Conservation (phyloP, 2,797 vertebrate genomes). For the Bryconaethiops microstoma region DNA sequence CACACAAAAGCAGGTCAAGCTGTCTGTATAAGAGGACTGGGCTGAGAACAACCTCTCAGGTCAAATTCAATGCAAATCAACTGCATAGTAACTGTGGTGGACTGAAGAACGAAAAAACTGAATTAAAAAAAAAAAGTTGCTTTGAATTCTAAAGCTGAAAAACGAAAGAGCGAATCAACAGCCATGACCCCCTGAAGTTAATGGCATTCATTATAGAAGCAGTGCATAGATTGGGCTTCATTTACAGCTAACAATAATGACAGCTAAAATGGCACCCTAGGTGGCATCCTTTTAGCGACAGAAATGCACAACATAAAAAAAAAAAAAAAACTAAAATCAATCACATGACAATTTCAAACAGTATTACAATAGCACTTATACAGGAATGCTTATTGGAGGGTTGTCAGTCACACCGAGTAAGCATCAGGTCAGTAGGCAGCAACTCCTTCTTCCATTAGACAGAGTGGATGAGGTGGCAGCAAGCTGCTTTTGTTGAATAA, state of each 20-base stretch:
- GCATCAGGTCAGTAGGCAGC: slow-evolving; percentile 11
- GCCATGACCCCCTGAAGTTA: slow-evolving; percentile 29
- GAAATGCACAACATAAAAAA: background rate
- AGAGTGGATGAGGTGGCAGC: background rate
- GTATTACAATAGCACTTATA: slow-evolving; percentile 17
- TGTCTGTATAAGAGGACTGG: background rate
- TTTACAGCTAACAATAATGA: slow-evolving; percentile 25
- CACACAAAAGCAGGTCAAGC: slow-evolving; percentile 14
- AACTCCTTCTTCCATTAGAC: slow-evolving; percentile 5
- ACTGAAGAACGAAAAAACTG: slow-evolving; percentile 5
- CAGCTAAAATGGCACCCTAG: slow-evolving; percentile 15
- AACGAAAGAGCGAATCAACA: slow-evolving; percentile 15
- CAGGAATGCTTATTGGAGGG: slow-evolving; percentile 16
- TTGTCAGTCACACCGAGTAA: slow-evolving; percentile 9
- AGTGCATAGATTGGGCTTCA: slow-evolving; percentile 14
- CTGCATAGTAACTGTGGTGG: slow-evolving; percentile 17
- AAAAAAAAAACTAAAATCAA: slow-evolving; percentile 8
- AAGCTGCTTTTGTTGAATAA: slow-evolving; percentile 2
- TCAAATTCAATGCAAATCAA: slow-evolving; percentile 25
- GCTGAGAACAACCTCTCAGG: background rate
- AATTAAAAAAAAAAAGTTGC: background rate
- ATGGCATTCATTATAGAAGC: slow-evolving; percentile 25
- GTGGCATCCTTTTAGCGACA: slow-evolving; percentile 13
- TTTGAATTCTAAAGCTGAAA: slow-evolving; percentile 13
- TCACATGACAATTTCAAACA: slow-evolving; percentile 22